Percentiles rank a stretch among this genome's conserved stretches.
phyloP scores from a whole-genome alignment of 2,888 invertebrate genomes.

The Caenorhabditis doughertyi region DNA sequence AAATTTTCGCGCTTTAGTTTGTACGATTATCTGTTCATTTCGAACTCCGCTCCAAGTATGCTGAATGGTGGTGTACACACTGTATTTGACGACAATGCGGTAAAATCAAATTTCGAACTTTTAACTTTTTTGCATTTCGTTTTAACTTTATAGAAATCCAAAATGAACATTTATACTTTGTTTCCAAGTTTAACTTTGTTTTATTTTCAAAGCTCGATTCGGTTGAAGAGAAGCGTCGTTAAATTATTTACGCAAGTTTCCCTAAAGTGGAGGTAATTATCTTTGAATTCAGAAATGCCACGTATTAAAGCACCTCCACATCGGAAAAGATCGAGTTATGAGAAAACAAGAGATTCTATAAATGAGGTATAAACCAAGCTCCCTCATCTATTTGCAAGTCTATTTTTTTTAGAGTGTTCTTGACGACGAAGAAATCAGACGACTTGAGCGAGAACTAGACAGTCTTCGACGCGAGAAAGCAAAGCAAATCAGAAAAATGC shows the following conservation, averaged over 20 bases:
- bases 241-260: background rate
- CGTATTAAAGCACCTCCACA: slow-evolving; percentile 28
- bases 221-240: background rate
- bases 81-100: slow-evolving; percentile 51
- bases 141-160: too few species aligned
- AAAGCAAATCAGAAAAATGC: slow-evolving; percentile 32
- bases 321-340: background rate
- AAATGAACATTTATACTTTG: too few species aligned
- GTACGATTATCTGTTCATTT: background rate
- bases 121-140: slow-evolving; percentile 10
- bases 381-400: background rate
- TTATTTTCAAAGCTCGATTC: too few species aligned
- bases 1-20: too few species aligned
- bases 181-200: too few species aligned
- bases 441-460: slow-evolving; percentile 26
- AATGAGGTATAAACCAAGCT: too few species aligned
- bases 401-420: slow-evolving; percentile 31
- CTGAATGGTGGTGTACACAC: background rate
- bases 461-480: slow-evolving; percentile 23
- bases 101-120: slow-evolving; percentile 27
- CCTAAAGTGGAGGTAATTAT: background rate
- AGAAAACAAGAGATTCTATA: too few species aligned
- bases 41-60: slow-evolving; percentile 14
- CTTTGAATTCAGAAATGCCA: slow-evolving; percentile 23
- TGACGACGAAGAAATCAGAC: slow-evolving; percentile 34